These are phyloP conservation scores for Autographa pulchrina DNA, from an alignment of 2,888 invertebrate species.

Conservation along the genomic window DNA sequence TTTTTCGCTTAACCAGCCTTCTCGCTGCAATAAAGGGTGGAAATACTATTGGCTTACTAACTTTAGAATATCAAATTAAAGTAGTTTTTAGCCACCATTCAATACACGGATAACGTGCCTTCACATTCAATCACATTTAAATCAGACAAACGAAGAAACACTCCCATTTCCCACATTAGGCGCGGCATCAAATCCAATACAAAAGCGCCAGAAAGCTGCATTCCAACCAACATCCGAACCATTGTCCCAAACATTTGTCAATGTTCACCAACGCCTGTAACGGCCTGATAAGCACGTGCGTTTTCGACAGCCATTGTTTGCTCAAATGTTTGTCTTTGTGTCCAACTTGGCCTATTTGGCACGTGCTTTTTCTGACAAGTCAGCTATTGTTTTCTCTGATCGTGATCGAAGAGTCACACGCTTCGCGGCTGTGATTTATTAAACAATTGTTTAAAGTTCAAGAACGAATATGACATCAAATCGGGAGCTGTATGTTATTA, in stretches of 20 bases:
- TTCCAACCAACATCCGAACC: slow-evolving; percentile 54
- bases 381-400: slow-evolving; percentile 50
- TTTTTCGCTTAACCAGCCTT: too few relatives aligned
- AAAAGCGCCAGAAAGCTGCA: slow-evolving; percentile 48
- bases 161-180: slow-evolving; percentile 48
- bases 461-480: slow-evolving; percentile 39
- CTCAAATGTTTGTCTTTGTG: slow-evolving; percentile 39
- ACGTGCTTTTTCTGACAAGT: slow-evolving; percentile 53
- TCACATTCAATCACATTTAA: slow-evolving; percentile 28
- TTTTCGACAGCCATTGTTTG: slow-evolving; percentile 43
- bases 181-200: slow-evolving; percentile 22
- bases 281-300: slow-evolving; percentile 47
- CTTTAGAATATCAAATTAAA: not conserved
- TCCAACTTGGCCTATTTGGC: slow-evolving; percentile 53
- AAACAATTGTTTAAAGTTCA: slow-evolving; percentile 57
- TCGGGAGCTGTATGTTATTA: slow-evolving; percentile 27
- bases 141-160: slow-evolving; percentile 30
- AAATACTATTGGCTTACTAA: not conserved
- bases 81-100: not conserved
- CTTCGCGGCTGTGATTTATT: slow-evolving; percentile 50
- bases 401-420: slow-evolving; percentile 54
- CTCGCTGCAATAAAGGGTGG: not conserved
- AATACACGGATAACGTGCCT: not conserved
- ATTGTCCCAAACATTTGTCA: slow-evolving; percentile 53
- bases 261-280: slow-evolving; percentile 34